Evolutionary conservation across 2,888 invertebrate species (phyloP).

Genomic region (Heliconius charithonia): DNA sequence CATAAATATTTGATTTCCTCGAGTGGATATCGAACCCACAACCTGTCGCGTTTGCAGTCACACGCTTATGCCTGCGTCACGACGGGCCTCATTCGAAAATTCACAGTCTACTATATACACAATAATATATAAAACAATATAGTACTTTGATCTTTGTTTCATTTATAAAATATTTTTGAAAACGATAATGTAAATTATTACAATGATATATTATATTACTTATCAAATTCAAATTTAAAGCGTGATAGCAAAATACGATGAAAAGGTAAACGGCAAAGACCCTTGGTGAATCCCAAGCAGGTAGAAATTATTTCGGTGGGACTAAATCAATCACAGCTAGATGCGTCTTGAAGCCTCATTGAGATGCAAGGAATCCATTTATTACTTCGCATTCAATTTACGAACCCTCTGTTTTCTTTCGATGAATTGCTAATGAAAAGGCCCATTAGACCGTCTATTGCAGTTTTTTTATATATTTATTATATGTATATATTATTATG

Average conservation of each 20-base stretch:
- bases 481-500: background rate
- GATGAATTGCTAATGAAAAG: constrained; percentile 53
- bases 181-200: background rate
- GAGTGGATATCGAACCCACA: no score
- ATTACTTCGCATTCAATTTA: constrained; percentile 74
- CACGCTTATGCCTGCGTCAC: no score
- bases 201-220: background rate
- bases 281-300: constrained; percentile 67
- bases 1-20: no score
- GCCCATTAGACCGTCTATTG: constrained; percentile 41
- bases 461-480: background rate
- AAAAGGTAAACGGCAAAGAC: constrained; percentile 62
- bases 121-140: background rate
- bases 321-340: constrained; percentile 71
- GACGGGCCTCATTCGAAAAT: no score
- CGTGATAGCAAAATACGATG: constrained; percentile 62
- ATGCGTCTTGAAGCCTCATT: constrained; percentile 56
- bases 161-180: background rate
- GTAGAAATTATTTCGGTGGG: constrained; percentile 68
- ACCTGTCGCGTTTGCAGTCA: no score
- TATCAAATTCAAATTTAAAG: constrained; percentile 48
- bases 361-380: constrained; percentile 67
- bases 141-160: background rate
- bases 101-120: no score
- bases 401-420: constrained; percentile 60